Percentiles rank a stretch among this genome's conserved stretches.
These are phyloP conservation scores for Spodoptera littoralis DNA, from an alignment of 2,888 invertebrate genomes.

Conservation along the genomic window DNA sequence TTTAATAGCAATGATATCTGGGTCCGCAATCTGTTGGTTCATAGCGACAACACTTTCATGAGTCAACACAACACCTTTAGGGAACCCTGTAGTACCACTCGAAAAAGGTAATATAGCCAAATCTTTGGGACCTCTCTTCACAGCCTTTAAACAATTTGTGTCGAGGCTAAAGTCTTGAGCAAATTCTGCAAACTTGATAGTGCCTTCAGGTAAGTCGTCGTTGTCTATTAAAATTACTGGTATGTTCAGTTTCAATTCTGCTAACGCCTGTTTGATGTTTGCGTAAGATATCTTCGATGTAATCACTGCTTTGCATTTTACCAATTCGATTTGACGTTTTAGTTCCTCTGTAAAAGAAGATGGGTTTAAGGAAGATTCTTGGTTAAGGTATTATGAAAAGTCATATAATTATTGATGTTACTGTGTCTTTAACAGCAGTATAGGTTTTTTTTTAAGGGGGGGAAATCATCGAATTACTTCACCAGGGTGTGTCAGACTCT, in stretches of 20 bases:
- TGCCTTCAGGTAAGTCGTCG: conserved; percentile 85
- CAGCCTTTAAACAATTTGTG: conserved; percentile 82
- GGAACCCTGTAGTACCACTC: conserved; percentile 95
- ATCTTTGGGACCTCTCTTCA: conserved; percentile 86
- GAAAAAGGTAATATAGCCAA: conserved; percentile 93
- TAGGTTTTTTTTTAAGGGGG: too few relatives aligned
- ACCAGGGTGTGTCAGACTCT: too few relatives aligned
- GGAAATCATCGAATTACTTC: too few relatives aligned
- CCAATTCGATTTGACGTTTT: conserved; percentile 89
- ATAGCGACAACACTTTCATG: conserved; percentile 89
- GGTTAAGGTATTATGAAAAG: too few relatives aligned
- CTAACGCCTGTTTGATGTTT: conserved; percentile 83
- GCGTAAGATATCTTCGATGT: conserved; percentile 87
- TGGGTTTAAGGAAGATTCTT: not conserved
- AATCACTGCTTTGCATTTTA: conserved; percentile 91
- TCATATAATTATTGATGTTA: too few relatives aligned
- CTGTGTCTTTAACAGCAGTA: too few relatives aligned
- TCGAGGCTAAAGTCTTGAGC: conserved; percentile 87
- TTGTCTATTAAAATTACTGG: conserved; percentile 86
- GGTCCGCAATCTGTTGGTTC: conserved; percentile 77
- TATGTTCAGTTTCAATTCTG: conserved; percentile 78
- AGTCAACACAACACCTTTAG: conserved; percentile 92
- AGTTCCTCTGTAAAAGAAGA: conserved; percentile 90
- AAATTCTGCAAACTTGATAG: conserved; percentile 91
- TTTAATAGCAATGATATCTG: conserved; percentile 73